Evolutionary conservation across 2,797 vertebrate species (phyloP), one percentile per base, ranked within the genome.

Genomic region (Ispidina picta): DNA sequence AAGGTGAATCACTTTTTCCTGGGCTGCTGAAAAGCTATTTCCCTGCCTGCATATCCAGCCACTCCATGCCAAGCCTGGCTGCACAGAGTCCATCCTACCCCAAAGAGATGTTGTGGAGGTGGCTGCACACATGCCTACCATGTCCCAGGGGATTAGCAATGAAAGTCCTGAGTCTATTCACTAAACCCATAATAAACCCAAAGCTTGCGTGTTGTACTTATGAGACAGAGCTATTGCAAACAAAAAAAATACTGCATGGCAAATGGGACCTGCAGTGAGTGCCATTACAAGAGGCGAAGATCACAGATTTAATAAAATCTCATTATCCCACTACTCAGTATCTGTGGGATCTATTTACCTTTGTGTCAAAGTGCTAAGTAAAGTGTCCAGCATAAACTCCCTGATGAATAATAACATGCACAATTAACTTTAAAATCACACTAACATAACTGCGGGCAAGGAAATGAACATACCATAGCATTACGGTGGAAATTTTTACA

Each of bases 301-400:
- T 70, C 73, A 62, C 19, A 65, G 51, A 48, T 92, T 92, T 83
- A 93, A 89, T 85, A 93, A 92, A 83, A 80, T 75, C 75, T 83
- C 56, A 43, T 90, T 94, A 83, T 70, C 70, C 80, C 41, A 21
- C 52, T 26, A 60, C 54, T 88, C 2, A 0, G 37, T 52, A 39
- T 78, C 83, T 18, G 8, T 82, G 60, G 76, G 76, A 88, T 88
- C 41, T 69, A 65, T 79, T 88, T 95, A 76, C 74, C 56, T 90
- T 85, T 22, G 73, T 82, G 91, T 84, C 72, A 76, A 72, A 85
- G 63, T 81, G 83, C 72, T 63, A 52, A 75, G 46, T 60, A 78
- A 78, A 39, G 73, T 83, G 84, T 81, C 90, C 93, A 88, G 72
- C 39, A 56, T 74, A 71, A 82, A 78, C 54, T 88, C 56, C 69